Percentiles rank a stretch among this genome's conserved stretches.
These are phyloP conservation scores for Phoeniculus purpureus DNA, from an alignment of 2,797 vertebrate genomes.

Conservation along the genomic window DNA sequence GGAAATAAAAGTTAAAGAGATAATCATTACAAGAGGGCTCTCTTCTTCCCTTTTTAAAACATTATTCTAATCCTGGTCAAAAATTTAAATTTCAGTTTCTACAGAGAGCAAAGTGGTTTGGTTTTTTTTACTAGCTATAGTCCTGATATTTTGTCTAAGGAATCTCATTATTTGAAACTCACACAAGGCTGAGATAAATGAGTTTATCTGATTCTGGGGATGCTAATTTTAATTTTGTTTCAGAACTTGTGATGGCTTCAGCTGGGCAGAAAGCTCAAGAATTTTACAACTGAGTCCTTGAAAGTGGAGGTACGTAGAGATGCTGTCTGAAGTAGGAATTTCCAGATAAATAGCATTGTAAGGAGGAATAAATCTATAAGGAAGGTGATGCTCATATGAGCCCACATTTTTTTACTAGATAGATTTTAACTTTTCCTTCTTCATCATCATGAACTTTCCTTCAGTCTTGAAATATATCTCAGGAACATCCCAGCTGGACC, in stretches of 20 bases:
- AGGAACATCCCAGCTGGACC: not conserved
- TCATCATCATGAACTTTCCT: not conserved
- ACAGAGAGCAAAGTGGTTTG: not conserved
- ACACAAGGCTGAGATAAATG: not conserved
- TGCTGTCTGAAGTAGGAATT: not conserved
- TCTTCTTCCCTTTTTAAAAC: not conserved
- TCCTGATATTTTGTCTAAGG: not conserved
- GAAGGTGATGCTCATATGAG: not conserved
- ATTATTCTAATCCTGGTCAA: not conserved
- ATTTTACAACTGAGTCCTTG: conserved; percentile 54
- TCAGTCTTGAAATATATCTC: not conserved
- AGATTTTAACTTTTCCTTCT: not conserved
- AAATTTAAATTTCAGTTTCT: not conserved
- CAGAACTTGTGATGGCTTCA: conserved; percentile 25
- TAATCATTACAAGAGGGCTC: rapidly evolving
- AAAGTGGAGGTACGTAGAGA: conserved; percentile 68
- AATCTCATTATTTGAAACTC: not conserved
- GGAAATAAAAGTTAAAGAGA: not conserved
- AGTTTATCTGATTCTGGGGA: not conserved
- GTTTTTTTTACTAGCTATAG: not conserved
- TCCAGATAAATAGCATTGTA: not conserved
- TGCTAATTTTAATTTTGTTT: conserved; percentile 10
- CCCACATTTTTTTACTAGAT: not conserved
- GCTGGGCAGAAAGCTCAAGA: conserved; percentile 54
- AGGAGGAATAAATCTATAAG: not conserved